A percentile compares a stretch with the other conserved stretches of the same genome.
phyloP scores from a whole-genome alignment of 2,888 invertebrate species.

The Chrysolina haemoptera region DNA sequence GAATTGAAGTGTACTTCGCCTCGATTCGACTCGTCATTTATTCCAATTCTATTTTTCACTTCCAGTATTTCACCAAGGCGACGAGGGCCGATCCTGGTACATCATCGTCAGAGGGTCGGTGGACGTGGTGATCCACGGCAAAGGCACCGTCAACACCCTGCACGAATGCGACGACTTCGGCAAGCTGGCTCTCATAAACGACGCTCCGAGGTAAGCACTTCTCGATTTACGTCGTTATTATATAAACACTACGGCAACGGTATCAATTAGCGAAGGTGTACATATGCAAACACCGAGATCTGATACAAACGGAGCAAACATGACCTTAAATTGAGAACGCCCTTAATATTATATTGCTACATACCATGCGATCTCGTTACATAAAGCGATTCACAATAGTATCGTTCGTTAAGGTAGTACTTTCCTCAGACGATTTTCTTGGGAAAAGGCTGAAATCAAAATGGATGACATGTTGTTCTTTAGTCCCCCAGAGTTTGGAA shows the following conservation, averaged over 20 bases:
- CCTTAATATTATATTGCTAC: too few relatives aligned
- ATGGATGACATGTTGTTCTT: too few relatives aligned
- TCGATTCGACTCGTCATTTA: not conserved
- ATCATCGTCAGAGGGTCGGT: constrained; percentile 87
- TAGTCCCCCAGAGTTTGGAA: too few relatives aligned
- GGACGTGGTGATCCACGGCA: constrained; percentile 87
- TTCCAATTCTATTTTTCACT: constrained; percentile 45
- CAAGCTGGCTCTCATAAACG: constrained; percentile 87
- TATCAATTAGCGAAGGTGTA: constrained; percentile 5
- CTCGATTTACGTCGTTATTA: not conserved
- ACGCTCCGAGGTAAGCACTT: constrained; percentile 80
- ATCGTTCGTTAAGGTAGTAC: too few relatives aligned
- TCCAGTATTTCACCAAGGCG: constrained; percentile 87
- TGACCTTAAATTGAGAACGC: not conserved
- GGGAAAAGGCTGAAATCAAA: too few relatives aligned
- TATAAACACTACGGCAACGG: not conserved
- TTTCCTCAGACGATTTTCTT: too few relatives aligned
- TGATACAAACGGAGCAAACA: not conserved
- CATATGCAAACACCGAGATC: not conserved
- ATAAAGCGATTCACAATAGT: too few relatives aligned
- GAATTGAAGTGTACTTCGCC: too few relatives aligned
- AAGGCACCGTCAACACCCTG: constrained; percentile 86
- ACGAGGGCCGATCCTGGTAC: constrained; percentile 89
- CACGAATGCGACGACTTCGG: constrained; percentile 92
- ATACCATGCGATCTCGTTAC: too few relatives aligned